Evolutionary conservation across 2,797 vertebrate species (phyloP), one percentile per base, ranked within the genome.

Genomic region (Schizopygopsis malacanthus): DNA sequence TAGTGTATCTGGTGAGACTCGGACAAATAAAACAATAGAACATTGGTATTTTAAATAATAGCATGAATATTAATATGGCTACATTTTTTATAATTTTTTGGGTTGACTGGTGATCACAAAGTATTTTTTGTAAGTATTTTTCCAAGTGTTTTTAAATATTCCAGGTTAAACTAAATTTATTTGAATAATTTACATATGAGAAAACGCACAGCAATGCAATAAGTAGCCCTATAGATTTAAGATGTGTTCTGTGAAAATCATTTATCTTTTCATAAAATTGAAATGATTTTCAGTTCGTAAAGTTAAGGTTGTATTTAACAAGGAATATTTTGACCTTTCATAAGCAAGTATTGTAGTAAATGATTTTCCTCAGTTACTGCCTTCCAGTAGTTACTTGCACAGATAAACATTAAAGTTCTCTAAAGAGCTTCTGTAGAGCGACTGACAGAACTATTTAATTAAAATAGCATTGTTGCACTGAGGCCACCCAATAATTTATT

Each of bases 401-500:
- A 47, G 59, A 47, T 79, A 28, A 10, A 37, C 73, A 12, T 18
- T 61, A 11, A 61, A 43, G 15, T 16, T 63, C 12, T 28, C 0
- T 63, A 28, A 28, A 28, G 2, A 63, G 61, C 25, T 28, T 63
- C 61, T 28, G 25, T 28, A 25, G 59, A 13, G 25, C 12, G 6
- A 63, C 5, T 63, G 5, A 28, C 56, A 11, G 77, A 78, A 61
- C 22, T 25, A 6, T 78, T 1, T 79, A 11, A 63, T 79, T 45
- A 15, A 41, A 78, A 15, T 41, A 16, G 3, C 54, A 25, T n/a
- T 65, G 4, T n/a, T 52, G n/a, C 20, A 13, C 33, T 20, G 43
- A 83, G 59, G 8, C 43, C 28, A 39, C 9, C 28, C 25, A 28
- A 33, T 79, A 41, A 41, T 77, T 88, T 5, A 88, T 86, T 90